Conservation (phyloP, 2,113 vertebrate genomes). For the Thermophis baileyi region DNA sequence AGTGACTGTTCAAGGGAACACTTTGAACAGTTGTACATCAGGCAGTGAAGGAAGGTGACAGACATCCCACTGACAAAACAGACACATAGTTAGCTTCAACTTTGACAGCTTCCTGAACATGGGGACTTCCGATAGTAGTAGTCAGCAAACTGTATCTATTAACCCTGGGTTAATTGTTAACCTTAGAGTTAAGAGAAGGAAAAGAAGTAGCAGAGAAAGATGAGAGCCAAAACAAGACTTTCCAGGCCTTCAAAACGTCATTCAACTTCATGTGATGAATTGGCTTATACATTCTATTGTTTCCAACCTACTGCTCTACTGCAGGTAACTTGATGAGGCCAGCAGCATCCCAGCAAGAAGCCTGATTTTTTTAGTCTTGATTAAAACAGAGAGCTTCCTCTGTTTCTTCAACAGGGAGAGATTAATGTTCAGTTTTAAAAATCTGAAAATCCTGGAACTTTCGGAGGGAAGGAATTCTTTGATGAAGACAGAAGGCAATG, state of each 20-base stretch:
- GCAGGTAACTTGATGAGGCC: neutral
- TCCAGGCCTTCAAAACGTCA: neutral
- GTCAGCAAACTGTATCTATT: conserved; percentile 37
- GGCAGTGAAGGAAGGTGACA: neutral
- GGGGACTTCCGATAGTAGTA: conserved; percentile 21
- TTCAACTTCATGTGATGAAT: neutral
- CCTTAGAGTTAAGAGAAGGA: neutral
- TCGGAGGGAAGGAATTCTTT: too few relatives aligned
- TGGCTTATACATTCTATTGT: neutral
- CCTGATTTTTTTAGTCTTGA: neutral
- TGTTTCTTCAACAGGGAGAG: neutral
- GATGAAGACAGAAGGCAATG: too few relatives aligned
- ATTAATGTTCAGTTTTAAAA: neutral
- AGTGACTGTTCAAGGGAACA: neutral
- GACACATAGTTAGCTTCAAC: neutral
- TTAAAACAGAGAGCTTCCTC: neutral
- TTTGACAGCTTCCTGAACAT: conserved; percentile 22
- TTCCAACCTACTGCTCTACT: neutral
- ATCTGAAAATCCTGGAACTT: neutral
- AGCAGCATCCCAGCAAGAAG: neutral
- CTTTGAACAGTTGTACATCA: fast-evolving
- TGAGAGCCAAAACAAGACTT: neutral
- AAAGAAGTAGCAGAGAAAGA: conserved; percentile 10
- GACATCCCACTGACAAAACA: neutral
- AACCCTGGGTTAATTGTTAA: conserved; percentile 27